Evolutionary conservation across 2,888 invertebrate genomes (phyloP).

Genomic region (Asteroscopus sphinx): DNA sequence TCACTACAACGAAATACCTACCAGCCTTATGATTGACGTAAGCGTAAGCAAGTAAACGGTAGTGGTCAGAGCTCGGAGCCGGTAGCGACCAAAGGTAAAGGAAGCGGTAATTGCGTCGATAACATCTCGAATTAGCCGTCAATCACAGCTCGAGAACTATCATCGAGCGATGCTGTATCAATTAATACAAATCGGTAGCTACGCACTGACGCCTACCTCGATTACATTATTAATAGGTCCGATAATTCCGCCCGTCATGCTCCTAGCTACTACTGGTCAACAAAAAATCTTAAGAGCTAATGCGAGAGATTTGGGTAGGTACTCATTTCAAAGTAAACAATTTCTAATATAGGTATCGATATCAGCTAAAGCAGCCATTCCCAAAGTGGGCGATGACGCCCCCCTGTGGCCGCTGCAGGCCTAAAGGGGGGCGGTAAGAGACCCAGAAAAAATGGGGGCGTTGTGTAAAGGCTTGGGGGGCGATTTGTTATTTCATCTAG

Average conservation of each 20-base stretch:
- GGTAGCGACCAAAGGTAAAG: constrained; percentile 38
- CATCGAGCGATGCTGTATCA: constrained; percentile 83
- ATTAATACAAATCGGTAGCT: constrained; percentile 88
- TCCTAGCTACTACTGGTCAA: constrained; percentile 64
- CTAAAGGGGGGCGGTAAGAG: too few relatives aligned
- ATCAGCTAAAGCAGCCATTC: too few relatives aligned
- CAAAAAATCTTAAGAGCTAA: constrained; percentile 59
- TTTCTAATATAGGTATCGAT: too few relatives aligned
- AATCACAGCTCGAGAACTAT: constrained; percentile 83
- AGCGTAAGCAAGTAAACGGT: constrained; percentile 3
- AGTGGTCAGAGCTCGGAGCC: constrained; percentile 26
- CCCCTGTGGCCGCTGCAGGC: too few relatives aligned
- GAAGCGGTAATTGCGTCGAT: constrained; percentile 83
- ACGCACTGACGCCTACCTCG: constrained; percentile 74
- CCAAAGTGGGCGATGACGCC: too few relatives aligned
- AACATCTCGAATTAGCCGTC: constrained; percentile 87
- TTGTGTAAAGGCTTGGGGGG: too few relatives aligned
- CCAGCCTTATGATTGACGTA: not conserved
- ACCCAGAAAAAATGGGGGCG: too few relatives aligned
- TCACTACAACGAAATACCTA: constrained; percentile 2
- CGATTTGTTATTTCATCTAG: too few relatives aligned
- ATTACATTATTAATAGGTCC: constrained; percentile 84
- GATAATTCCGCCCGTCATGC: constrained; percentile 80
- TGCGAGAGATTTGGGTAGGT: constrained; percentile 29
- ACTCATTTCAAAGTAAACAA: constrained; percentile 34